phyloP scores from a whole-genome alignment of 2,113 vertebrate genomes.

The Urocitellus parryii region DNA sequence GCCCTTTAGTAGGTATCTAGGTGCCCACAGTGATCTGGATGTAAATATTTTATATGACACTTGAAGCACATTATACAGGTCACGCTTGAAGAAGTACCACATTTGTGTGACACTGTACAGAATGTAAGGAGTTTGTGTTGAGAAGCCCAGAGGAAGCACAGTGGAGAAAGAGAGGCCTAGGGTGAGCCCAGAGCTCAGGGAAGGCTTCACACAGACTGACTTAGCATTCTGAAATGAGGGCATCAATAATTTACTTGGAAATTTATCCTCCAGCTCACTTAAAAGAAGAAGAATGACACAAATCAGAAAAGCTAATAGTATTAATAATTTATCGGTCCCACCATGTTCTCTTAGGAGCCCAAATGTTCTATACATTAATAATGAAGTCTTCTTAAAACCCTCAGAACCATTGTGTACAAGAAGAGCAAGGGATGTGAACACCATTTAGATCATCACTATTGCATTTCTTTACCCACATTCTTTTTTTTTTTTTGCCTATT shows the following conservation, averaged over 20 bases:
- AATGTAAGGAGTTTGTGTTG: background rate
- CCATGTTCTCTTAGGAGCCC: constrained; percentile 55
- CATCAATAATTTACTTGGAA: constrained; percentile 69
- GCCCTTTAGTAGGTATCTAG: background rate
- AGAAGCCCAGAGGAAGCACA: background rate
- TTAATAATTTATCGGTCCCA: constrained; percentile 70
- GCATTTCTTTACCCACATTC: background rate
- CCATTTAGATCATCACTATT: background rate
- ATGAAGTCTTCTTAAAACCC: constrained; percentile 72
- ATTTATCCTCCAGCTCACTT: constrained; percentile 63
- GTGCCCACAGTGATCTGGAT: background rate
- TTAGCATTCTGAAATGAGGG: constrained; percentile 5
- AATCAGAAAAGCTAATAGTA: constrained; percentile 72
- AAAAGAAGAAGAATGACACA: constrained; percentile 69
- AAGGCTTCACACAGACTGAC: background rate
- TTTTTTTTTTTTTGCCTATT: background rate
- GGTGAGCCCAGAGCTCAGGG: background rate
- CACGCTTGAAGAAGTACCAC: background rate
- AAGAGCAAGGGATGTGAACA: background rate
- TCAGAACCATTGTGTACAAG: constrained; percentile 8
- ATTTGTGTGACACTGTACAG: background rate
- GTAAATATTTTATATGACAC: background rate
- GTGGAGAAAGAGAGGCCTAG: background rate
- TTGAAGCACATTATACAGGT: background rate
- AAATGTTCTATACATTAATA: constrained; percentile 76